phyloP scores from a whole-genome alignment of 2,888 invertebrate genomes.

The Pilophorus perplexus region DNA sequence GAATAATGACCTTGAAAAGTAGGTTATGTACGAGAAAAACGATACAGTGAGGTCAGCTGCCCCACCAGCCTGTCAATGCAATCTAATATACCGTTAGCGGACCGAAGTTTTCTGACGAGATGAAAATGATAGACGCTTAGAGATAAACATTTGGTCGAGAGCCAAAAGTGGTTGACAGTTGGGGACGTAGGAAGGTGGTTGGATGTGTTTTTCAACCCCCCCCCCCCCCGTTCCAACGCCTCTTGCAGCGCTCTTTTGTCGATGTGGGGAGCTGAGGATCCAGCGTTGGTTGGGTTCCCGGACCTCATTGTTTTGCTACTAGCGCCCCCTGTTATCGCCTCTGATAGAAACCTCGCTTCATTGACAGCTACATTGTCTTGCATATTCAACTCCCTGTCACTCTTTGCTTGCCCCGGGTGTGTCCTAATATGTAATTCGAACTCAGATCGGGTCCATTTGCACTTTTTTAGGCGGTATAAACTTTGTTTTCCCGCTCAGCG shows the following conservation, averaged over 20 bases:
- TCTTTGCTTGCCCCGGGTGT: constrained; percentile 8
- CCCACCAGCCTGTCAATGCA: constrained; percentile 16
- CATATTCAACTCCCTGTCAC: constrained; percentile 18
- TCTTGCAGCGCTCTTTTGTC: constrained; percentile 36
- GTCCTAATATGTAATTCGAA: constrained; percentile 27
- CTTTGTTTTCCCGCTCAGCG: too few relatives aligned
- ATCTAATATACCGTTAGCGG: constrained; percentile 1
- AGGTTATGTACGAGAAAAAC: constrained; percentile 8
- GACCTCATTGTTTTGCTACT: constrained; percentile 27
- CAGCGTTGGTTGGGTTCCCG: neutral
- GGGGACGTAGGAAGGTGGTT: constrained; percentile 28
- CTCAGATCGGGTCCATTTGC: neutral
- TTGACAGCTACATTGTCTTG: constrained; percentile 33
- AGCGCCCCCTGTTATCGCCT: constrained; percentile 15
- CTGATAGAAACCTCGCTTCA: constrained; percentile 25
- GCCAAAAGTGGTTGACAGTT: constrained; percentile 34
- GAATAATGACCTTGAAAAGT: constrained; percentile 11
- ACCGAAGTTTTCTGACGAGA: constrained; percentile 38
- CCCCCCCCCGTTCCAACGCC: constrained; percentile 1
- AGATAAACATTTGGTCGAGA: constrained; percentile 33
- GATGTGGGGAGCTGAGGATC: constrained; percentile 4
- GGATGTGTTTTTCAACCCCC: constrained; percentile 33
- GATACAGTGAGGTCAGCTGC: neutral
- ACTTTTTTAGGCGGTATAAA: neutral
- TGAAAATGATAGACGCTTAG: constrained; percentile 33